These are phyloP conservation scores for Apostichopus parvimensis DNA, from an alignment of 35 echinoderm and acorn worm genomes.

Conservation along the genomic window DNA sequence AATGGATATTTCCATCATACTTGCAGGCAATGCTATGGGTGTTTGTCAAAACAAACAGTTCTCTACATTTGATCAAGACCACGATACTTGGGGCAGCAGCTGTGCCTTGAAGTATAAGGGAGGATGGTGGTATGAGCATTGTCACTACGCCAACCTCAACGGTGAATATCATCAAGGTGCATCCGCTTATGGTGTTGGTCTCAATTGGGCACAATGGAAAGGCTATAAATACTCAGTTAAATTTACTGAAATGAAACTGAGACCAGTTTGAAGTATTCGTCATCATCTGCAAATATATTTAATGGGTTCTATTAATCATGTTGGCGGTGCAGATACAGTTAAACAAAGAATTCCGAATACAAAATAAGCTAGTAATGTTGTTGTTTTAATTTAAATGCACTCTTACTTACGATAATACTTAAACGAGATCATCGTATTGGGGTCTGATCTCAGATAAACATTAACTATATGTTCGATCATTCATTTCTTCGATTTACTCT, in stretches of 20 bases:
- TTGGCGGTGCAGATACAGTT: too few species aligned
- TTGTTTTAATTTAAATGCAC: too few species aligned
- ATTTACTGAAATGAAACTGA: constrained; percentile 83
- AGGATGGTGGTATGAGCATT: constrained; percentile 63
- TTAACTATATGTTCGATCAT: too few species aligned
- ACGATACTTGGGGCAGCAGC: not conserved
- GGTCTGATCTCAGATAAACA: too few species aligned
- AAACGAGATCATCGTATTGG: too few species aligned
- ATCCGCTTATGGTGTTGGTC: constrained; percentile 68
- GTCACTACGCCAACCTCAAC: constrained; percentile 62
- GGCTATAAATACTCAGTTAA: constrained; percentile 90
- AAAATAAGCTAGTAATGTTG: too few species aligned
- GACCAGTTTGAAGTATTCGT: constrained; percentile 19
- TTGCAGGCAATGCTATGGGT: constrained; percentile 11
- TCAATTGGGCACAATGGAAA: constrained; percentile 80
- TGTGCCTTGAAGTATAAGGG: constrained; percentile 51
- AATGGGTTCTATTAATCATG: too few species aligned
- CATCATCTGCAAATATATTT: too few species aligned
- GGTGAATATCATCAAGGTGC: constrained; percentile 56
- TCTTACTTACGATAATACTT: too few species aligned
- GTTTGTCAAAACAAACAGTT: constrained; percentile 8
- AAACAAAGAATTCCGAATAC: too few species aligned
- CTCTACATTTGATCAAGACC: constrained; percentile 44
- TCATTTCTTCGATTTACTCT: too few species aligned
- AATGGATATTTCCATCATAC: not conserved